phyloP scores from a whole-genome alignment of 2,797 vertebrate genomes.

The Linurgus olivaceus region DNA sequence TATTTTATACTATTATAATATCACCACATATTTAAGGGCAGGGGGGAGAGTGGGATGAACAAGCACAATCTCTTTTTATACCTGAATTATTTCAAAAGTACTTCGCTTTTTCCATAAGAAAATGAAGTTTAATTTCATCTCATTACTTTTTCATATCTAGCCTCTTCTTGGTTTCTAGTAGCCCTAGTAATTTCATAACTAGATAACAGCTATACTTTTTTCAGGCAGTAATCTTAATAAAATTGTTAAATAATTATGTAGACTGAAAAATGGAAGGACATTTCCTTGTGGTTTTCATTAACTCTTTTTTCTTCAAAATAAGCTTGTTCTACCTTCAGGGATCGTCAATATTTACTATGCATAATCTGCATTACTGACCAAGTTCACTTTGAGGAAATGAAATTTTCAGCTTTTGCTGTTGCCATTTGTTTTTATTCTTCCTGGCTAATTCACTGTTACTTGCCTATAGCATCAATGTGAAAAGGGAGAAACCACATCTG shows the following conservation, averaged over 20 bases:
- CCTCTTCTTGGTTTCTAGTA: not conserved
- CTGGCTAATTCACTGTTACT: not conserved
- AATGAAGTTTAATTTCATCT: not conserved
- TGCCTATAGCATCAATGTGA: not conserved
- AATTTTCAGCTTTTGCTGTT: not conserved
- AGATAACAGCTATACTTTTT: not conserved
- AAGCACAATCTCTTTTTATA: not conserved
- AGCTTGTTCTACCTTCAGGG: not conserved
- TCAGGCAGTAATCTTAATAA: not conserved
- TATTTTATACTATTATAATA: not conserved
- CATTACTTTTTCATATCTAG: not conserved
- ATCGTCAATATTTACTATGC: not conserved
- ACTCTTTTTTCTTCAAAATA: not conserved
- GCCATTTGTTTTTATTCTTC: not conserved
- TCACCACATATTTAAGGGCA: not conserved
- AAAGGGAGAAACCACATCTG: not conserved
- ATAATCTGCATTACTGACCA: not conserved
- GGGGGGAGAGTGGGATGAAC: accelerated
- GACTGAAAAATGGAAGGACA: not conserved
- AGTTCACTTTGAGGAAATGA: not conserved
- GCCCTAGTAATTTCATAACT: not conserved
- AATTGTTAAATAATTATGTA: not conserved
- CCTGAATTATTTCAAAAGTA: not conserved
- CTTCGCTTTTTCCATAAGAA: not conserved
- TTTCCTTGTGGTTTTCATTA: not conserved